Percentiles rank a stretch among this genome's conserved stretches.
Evolutionary conservation across 2,797 vertebrate genomes (phyloP).

Genomic region (Sebastes reedi): DNA sequence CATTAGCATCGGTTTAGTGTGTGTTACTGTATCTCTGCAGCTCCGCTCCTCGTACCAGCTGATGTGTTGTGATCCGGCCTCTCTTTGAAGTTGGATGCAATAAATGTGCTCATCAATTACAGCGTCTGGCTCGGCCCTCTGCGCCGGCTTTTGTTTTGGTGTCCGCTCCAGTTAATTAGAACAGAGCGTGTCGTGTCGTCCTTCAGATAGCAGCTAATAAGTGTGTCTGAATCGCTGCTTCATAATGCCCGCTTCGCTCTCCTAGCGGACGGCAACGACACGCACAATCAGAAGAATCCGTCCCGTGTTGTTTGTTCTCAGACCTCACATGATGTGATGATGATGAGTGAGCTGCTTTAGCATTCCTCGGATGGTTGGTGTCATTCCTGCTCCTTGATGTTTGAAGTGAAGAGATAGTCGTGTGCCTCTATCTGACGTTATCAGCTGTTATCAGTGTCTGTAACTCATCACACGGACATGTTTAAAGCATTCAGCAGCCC

Average conservation of each 20-base stretch:
- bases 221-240: slow-evolving; percentile 49
- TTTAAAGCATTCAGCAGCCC: slow-evolving; percentile 10
- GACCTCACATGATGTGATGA: not conserved
- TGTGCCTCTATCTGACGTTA: slow-evolving; percentile 29
- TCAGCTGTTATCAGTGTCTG: slow-evolving; percentile 59
- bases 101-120: slow-evolving; percentile 71
- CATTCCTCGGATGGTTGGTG: slow-evolving; percentile 45
- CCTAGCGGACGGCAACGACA: too few species aligned
- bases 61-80: slow-evolving; percentile 43
- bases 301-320: not conserved
- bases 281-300: too few species aligned
- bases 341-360: slow-evolving; percentile 4
- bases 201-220: slow-evolving; percentile 71
- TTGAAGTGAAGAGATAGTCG: slow-evolving; percentile 26
- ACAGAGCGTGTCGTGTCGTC: slow-evolving; percentile 56
- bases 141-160: slow-evolving; percentile 60
- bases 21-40: not conserved
- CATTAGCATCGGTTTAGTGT: not conserved
- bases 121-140: slow-evolving; percentile 33
- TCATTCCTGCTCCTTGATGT: slow-evolving; percentile 19
- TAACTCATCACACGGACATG: slow-evolving; percentile 37
- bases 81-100: slow-evolving; percentile 65
- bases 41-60: slow-evolving; percentile 5
- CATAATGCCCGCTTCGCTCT: slow-evolving; percentile 27
- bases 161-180: slow-evolving; percentile 73